A percentile compares a stretch with the other conserved stretches of the same genome.
These are phyloP conservation scores for Huso huso DNA, from an alignment of 2,797 vertebrate genomes.

Conservation along the genomic window DNA sequence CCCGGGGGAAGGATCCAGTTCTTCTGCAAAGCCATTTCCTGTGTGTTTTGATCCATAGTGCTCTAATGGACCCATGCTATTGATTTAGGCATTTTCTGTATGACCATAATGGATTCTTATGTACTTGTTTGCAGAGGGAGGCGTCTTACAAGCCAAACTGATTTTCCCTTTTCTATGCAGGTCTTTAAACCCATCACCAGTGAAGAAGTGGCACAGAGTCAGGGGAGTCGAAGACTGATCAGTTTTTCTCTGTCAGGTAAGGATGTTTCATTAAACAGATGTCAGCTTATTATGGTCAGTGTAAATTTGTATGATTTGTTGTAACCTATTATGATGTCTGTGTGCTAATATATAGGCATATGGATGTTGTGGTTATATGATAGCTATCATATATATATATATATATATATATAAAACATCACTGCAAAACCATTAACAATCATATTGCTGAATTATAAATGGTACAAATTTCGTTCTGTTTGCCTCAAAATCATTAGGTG, in stretches of 20 bases:
- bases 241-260: constrained; percentile 83
- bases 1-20: constrained; percentile 7
- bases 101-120: constrained; percentile 25
- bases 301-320: too few relatives aligned
- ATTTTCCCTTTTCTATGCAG: constrained; percentile 42
- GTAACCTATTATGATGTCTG: too few relatives aligned
- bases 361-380: too few relatives aligned
- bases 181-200: constrained; percentile 69
- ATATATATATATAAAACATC: too few relatives aligned
- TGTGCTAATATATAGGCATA: too few relatives aligned
- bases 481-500: too few relatives aligned
- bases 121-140: constrained; percentile 8
- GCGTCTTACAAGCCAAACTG: constrained; percentile 12
- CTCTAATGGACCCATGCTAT: constrained; percentile 30
- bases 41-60: constrained; percentile 33
- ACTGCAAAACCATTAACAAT: too few relatives aligned
- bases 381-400: too few relatives aligned
- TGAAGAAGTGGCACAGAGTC: constrained; percentile 66
- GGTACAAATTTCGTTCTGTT: too few relatives aligned
- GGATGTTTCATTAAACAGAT: constrained; percentile 3
- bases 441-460: too few relatives aligned
- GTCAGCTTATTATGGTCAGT: too few relatives aligned
- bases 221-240: constrained; percentile 74
- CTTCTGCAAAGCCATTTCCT: constrained; percentile 20
- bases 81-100: constrained; percentile 23